phyloP scores from a whole-genome alignment of 2,888 invertebrate species.

The Noctua comes region DNA sequence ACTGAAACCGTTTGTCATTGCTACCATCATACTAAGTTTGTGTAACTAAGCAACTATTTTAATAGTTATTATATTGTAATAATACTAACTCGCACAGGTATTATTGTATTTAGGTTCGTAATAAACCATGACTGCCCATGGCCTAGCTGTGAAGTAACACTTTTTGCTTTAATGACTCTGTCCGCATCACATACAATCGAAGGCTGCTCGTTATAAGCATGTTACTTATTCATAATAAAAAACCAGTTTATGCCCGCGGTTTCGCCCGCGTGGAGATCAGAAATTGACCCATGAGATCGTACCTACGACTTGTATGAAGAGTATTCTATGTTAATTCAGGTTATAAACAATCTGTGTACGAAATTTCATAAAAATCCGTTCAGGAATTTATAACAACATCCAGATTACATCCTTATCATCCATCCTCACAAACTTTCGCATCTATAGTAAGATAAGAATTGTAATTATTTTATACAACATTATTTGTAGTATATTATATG shows the following conservation, averaged over 20 bases:
- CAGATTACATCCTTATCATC: too few species aligned
- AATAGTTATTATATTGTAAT: slow-evolving; percentile 39
- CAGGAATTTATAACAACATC: background rate
- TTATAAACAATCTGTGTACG: background rate
- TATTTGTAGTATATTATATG: too few species aligned
- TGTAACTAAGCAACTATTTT: slow-evolving; percentile 7
- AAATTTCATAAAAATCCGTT: background rate
- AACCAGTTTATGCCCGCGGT: background rate
- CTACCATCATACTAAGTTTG: background rate
- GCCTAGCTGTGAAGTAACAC: slow-evolving; percentile 48
- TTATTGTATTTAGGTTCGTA: slow-evolving; percentile 42
- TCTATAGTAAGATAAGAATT: background rate
- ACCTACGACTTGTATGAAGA: background rate
- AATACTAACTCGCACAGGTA: slow-evolving; percentile 20
- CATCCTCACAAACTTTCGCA: background rate
- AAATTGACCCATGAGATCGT: background rate
- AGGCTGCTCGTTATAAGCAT: slow-evolving; percentile 41
- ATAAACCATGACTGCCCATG: slow-evolving; percentile 59
- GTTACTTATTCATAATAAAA: slow-evolving; percentile 7
- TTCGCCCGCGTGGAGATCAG: too few species aligned
- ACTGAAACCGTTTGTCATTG: background rate
- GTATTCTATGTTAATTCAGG: background rate
- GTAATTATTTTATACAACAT: background rate
- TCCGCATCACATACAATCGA: slow-evolving; percentile 53
- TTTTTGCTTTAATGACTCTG: slow-evolving; percentile 53